Evolutionary conservation across 2,888 invertebrate species (phyloP), one percentile per base, ranked within the genome.

Genomic region (Sisyra terminalis): DNA sequence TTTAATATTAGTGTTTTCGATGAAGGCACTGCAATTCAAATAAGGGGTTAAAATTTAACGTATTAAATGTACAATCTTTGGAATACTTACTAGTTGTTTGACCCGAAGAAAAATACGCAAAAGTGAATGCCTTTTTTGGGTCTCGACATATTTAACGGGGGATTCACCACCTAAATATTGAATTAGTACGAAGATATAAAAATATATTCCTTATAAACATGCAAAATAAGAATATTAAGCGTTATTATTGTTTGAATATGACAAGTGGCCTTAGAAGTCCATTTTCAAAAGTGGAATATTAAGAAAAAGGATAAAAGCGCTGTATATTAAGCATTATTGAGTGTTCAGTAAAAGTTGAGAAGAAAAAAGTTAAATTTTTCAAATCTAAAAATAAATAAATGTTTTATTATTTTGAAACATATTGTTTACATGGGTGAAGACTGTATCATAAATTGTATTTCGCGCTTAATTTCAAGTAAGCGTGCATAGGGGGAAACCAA

Each of bases 61-160:
- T 15, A 10, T 14, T 16, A 37, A 39, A 29, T 24, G 24, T 29
- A 13, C 39, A 3, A 15, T 3, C 13, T 9, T 39, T 29, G 6
- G 7, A 15, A 29, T 24, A 81, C 92, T 88, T 71, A 92, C 92
- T 86, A 90, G 61, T 93, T 90, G 54, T 88, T 83, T n/a, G 86
- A 78, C 44, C 93, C 93, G 64, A 89, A 93, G 69, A 93, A 94
- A 65, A 80, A 92, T 50, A 94, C 85, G 66, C 89, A 92, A 56
- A 83, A 82, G 39, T 75, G 59, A 46, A 76, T 74, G 44, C 69
- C 71, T 50, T 83, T 80, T 59, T 84, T 87, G 54, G 80, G 80
- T 57, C 75, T 79, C 58, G 85, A 76, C 52, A 78, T 65, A 56
- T 85, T 82, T 44, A 80, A 71, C 39, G 81, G 79, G 9, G 89